Conservation (phyloP, 2,113 vertebrate genomes). For the Regulus satrapa region DNA sequence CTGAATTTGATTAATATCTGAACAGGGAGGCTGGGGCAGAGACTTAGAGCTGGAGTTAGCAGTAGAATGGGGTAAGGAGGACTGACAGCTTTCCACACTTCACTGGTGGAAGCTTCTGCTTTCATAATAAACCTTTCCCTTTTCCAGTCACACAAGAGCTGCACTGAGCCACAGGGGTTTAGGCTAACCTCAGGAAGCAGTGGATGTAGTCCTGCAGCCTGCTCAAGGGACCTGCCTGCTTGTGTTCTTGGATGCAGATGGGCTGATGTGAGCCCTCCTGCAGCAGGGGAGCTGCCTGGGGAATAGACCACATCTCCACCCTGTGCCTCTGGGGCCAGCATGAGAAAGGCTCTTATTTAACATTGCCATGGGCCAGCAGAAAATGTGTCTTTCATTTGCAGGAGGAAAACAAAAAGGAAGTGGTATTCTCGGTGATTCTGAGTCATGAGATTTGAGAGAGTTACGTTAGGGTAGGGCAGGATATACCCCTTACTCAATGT, state of each 20-base stretch:
- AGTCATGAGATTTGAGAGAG: neutral
- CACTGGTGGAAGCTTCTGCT: neutral
- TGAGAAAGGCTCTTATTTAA: neutral
- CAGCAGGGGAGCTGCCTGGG: neutral
- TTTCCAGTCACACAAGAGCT: neutral
- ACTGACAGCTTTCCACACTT: neutral
- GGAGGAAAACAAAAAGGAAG: slow-evolving; percentile 20
- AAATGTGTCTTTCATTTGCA: neutral
- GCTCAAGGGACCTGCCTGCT: neutral
- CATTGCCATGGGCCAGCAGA: neutral
- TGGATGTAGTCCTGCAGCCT: neutral
- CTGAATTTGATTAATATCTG: neutral
- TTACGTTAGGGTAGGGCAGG: neutral
- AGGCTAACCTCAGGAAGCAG: neutral
- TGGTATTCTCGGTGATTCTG: neutral
- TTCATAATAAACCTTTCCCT: neutral
- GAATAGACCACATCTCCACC: neutral
- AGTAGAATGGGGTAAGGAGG: neutral
- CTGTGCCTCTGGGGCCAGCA: neutral
- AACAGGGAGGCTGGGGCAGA: neutral
- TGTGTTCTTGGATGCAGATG: accelerated
- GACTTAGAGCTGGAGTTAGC: neutral
- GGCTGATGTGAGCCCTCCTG: accelerated
- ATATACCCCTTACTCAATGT: neutral
- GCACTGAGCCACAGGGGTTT: neutral